Evolutionary conservation across 2,888 invertebrate genomes (phyloP).

Genomic region (Brachyopa scutellaris): DNA sequence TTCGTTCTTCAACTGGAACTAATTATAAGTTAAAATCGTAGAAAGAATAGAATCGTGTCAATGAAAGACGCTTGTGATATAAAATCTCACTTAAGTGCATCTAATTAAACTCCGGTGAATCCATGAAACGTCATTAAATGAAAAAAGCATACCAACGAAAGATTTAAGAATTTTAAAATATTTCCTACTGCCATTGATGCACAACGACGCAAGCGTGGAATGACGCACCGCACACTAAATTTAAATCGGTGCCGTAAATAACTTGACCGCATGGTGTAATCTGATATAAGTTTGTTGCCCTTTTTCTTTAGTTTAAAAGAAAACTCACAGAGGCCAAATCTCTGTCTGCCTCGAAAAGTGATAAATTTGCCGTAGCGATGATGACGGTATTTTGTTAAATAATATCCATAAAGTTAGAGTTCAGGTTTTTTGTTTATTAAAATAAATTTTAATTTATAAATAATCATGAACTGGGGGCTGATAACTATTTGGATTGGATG

Average conservation of each 20-base stretch:
- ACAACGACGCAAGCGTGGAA: slow-evolving; percentile 27
- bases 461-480: slow-evolving; percentile 19
- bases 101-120: slow-evolving; percentile 1
- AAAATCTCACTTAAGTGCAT: too few species aligned
- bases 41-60: not conserved
- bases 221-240: slow-evolving; percentile 44
- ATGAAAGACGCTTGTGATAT: too few species aligned
- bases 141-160: slow-evolving; percentile 12
- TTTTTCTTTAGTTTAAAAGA: not conserved
- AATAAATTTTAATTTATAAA: slow-evolving; percentile 37
- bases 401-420: too few species aligned
- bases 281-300: slow-evolving; percentile 64
- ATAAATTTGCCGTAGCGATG: slow-evolving; percentile 14
- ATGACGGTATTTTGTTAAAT: slow-evolving; percentile 26
- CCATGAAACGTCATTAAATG: slow-evolving; percentile 14
- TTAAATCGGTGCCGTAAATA: slow-evolving; percentile 53
- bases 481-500: too few species aligned
- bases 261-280: slow-evolving; percentile 63
- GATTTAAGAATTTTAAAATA: not conserved
- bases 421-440: not conserved
- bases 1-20: not conserved
- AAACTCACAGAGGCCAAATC: slow-evolving; percentile 4
- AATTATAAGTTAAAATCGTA: slow-evolving; percentile 5
- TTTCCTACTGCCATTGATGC: slow-evolving; percentile 34
- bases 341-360: slow-evolving; percentile 19